These are phyloP conservation scores for Hemiprocne comata DNA, from an alignment of 2,113 vertebrate genomes.

Conservation along the genomic window DNA sequence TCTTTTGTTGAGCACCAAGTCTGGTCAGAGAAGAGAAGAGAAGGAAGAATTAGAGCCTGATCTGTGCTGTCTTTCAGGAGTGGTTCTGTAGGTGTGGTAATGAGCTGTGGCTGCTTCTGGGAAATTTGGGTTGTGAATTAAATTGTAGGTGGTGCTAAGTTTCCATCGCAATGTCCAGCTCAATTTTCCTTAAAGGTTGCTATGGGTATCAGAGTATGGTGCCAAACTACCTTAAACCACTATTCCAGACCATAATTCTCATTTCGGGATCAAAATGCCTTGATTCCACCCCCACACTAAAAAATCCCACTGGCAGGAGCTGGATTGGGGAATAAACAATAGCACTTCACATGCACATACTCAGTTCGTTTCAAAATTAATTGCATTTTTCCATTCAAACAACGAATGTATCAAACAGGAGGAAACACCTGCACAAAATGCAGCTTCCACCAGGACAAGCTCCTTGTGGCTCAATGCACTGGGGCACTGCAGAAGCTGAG, in stretches of 20 bases:
- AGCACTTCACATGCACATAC: neutral
- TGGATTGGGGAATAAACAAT: constrained; percentile 3
- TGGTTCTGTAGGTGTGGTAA: constrained; percentile 1
- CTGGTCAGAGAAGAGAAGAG: constrained; percentile 6
- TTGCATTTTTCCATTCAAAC: neutral
- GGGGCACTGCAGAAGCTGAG: neutral
- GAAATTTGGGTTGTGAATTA: neutral
- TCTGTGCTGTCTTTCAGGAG: neutral
- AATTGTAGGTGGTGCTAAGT: neutral
- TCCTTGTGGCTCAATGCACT: neutral
- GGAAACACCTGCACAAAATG: neutral
- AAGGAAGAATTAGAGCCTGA: neutral
- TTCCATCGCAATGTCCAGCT: constrained; percentile 16
- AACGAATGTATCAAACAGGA: neutral
- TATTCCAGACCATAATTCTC: neutral
- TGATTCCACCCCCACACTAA: neutral
- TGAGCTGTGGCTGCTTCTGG: constrained; percentile 19
- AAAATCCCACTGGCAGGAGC: neutral
- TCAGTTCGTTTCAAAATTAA: neutral
- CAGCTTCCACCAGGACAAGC: neutral
- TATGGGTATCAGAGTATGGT: neutral
- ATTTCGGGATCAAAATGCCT: neutral
- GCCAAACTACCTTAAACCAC: constrained; percentile 10
- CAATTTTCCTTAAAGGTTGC: neutral
- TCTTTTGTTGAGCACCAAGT: neutral